Evolutionary conservation across 2,797 vertebrate species (phyloP), one percentile per base, ranked within the genome.

Genomic region (Hippoglossus hippoglossus): DNA sequence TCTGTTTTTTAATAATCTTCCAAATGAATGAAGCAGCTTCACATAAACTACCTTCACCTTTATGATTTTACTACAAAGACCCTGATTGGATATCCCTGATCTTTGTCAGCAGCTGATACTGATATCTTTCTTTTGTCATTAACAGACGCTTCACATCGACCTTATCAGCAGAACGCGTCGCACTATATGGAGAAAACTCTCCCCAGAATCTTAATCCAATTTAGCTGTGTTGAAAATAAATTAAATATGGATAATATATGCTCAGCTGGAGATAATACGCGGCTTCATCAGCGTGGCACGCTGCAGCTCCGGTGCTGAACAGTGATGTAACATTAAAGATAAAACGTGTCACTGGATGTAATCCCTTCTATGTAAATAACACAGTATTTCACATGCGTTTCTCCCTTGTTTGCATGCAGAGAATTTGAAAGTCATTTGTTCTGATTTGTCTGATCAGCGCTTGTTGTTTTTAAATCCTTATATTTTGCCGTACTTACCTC

Each of bases 61-160:
- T 18, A 1, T 44, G 41, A 18, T 18, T 18, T 16, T 6, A 44
- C 15, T 5, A 44, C 16, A 18, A 18, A 44, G 41, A 44, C 13
- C 11, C 39, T 44, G 41, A 44, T 44, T 44, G 36, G 12, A 39
- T 24, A 18, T 62, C 56, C 9, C 60, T 36, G 63, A 71, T 85
- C 67, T 71, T 71, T 75, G 60, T 82, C 46, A 13, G 36, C 3
- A 13, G 18, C 21, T 59, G 49, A 70, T 61, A 6, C 26, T 46
- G 22, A 19, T 56, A 63, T 18, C 41, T 87, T 86, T 85, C 19
- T 67, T 75, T 77, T 69, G 49, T 77, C 69, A 73, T 68, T 67
- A 84, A 61, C 62, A 78, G 63, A 83, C 77, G 77, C 50, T 82
- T 54, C 16, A 69, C 63, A 83, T 86, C 53, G 60, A 34, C 19